Base-by-base conservation (phyloP, 2,888 invertebrate species). In the Leptura quadrifasciata region DNA sequence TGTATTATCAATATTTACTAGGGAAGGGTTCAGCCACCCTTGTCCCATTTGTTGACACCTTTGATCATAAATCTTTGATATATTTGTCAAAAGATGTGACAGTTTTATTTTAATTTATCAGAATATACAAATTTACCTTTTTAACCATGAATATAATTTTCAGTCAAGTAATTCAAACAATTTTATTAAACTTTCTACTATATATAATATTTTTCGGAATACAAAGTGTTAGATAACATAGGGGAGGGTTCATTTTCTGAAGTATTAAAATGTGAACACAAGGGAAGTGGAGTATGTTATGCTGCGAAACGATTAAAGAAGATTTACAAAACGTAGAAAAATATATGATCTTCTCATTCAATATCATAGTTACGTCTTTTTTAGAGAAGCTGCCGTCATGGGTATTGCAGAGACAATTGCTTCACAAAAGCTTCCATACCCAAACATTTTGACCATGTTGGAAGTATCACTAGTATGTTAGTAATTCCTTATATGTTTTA, bases 191-290 rank as follows among this genome's bases (percentile, higher is more conserved):
- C 10, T 57, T 1, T 21, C 9, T 57, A 57, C 21, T 57, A 57
- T 57, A 20, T 20, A 10, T 10, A 8, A 57, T 21, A 57, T 57
- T 58, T 76, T 76, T 57, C 69, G 93, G 93, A 92, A 87, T 94
- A 93, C 87, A 91, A 91, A 86, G 89, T 93, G 79, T 85, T 93
- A 76, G 90, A 91, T 75, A 92, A 93, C 90, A 93, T 93, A 85
- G 94, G 94, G 21, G 94, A 94, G 88, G 94, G 94, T 15, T 93
- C 93, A 27, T 94, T 93, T 89, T 93, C 94, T 0, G 93, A 93
- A 85, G 94, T 94, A 31, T 87, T 93, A 77, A 93, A 93, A 91
- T 93, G 93, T 86, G 91, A 92, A 86, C 90, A 93, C 80, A 89
- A 91, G 76, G 87, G 88, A 80, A 91, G 91, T 76, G 92, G 92